Base-by-base conservation (phyloP, 2,888 invertebrate species). In the Cheilosia variabilis region DNA sequence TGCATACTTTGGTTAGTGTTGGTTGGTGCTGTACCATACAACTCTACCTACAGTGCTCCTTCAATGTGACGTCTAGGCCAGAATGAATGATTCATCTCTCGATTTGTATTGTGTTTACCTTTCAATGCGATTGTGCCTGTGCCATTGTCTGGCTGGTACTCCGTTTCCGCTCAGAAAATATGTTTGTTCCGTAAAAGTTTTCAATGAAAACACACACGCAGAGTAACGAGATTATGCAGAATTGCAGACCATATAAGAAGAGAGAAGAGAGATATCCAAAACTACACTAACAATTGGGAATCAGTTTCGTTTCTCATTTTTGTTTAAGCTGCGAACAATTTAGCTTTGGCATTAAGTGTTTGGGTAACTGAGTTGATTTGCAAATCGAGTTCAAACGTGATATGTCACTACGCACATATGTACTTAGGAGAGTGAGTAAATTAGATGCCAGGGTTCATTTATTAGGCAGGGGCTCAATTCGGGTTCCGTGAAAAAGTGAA, bases 11-110 rank as follows among this genome's bases (percentile, higher is more conserved):
- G 19, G 13, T 43, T 53, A 55, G 63, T 62, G 58, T 9, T 22
- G 15, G 37, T 37, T 13, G 13, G 13, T 34, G 3, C 34, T 34
- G 10, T 37, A 4, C 37, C 0, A 9, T 31, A 31, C 37, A 13
- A 13, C 1, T 37, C 37, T 37, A 37, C 37, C 2, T 45, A 19
- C 17, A 15, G 27, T 31, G 34, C 27, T 47, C 19, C 47, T 43
- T n/a, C 47, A 50, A 19, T 9, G 24, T 55, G 58, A 52, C 62
- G 57, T 73, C 69, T 80, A 71, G 55, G 72, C 68, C 50, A 34
- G 69, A 71, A 84, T 84, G 71, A 80, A 80, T 75, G 84, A 80
- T 84, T 84, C 84, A 79, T 84, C 80, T 75, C 75, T 65, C 75
- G 80, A 84, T 84, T 80, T 75, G 80, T 76, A 45, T 65, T 75